Base-by-base conservation (phyloP, 2,888 invertebrate genomes). In the Cephus pygmeus region DNA sequence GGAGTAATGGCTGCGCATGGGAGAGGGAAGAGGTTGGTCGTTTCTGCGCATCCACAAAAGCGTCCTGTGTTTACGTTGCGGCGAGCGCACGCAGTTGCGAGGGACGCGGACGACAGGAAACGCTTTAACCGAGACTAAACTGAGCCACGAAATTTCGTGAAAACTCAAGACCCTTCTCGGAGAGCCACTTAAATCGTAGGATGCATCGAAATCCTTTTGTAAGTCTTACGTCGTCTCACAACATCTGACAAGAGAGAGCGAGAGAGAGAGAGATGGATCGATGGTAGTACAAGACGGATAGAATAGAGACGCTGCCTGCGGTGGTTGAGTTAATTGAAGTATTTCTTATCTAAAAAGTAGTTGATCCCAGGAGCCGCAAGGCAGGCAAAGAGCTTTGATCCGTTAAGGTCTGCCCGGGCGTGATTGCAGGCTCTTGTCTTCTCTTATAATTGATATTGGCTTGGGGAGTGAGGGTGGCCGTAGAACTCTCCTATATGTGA, bases 371-470 rank as follows among this genome's bases (percentile, higher is more conserved):
- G 87, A 87, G 87, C 85, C 84, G 79, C 81, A 73, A 85, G 82
- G 84, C 83, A 79, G 81, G 83, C 56, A 81, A 82, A 78, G 81
- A 80, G 86, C 89, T 90, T 88, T 91, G 91, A 91, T 91, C 91
- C 91, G 88, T 87, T 87, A 88, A 89, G 87, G 89, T 89, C 90
- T 90, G 91, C 83, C 85, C 84, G 86, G 82, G 81, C 86, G 90
- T 90, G 90, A 90, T 90, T 90, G 90, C 88, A 85, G 83, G 86
- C 87, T 90, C 88, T 90, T 90, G 90, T 91, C 91, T 90, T 91
- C 89, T 88, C 91, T 90, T 91, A 91, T 91, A 91, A 91, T 91
- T 91, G 91, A 91, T 91, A 91, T 91, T 90, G 91, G 90, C 90
- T 79, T 31, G 33, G 71, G 76, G 33, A 34, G 77, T 79, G 80